These are phyloP conservation scores for Melanotaenia duboulayi DNA, from an alignment of 2,113 vertebrate genomes.

Conservation along the genomic window DNA sequence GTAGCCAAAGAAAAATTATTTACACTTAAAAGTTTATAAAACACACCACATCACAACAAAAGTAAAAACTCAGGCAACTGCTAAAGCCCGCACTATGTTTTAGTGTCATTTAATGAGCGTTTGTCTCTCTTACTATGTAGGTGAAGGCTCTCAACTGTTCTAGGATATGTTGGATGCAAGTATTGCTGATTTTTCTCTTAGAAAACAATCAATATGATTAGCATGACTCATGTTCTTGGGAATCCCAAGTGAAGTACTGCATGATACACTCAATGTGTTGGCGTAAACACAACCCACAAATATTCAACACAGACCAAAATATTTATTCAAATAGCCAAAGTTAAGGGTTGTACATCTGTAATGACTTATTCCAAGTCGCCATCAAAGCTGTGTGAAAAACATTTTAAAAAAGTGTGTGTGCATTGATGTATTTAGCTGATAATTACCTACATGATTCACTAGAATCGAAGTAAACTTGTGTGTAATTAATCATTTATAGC, in stretches of 20 bases:
- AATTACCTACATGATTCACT: neutral
- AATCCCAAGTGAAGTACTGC: constrained; percentile 32
- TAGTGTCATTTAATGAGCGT: constrained; percentile 29
- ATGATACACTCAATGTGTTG: constrained; percentile 11
- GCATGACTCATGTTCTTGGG: constrained; percentile 38
- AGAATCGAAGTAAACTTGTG: neutral
- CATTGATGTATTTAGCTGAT: too few relatives aligned
- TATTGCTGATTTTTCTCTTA: constrained; percentile 23
- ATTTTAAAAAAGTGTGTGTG: neutral
- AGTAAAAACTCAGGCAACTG: constrained; percentile 25
- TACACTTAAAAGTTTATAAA: constrained; percentile 34
- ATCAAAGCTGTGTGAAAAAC: neutral
- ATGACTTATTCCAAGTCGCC: neutral
- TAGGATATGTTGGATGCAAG: constrained; percentile 29
- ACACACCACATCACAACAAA: constrained; percentile 8
- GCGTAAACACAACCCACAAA: constrained; percentile 9
- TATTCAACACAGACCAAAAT: constrained; percentile 1
- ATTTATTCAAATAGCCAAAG: neutral
- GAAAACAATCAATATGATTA: constrained; percentile 38
- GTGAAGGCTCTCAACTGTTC: constrained; percentile 40
- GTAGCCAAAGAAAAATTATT: constrained; percentile 48
- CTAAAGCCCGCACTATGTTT: constrained; percentile 45
- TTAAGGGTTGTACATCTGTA: neutral
- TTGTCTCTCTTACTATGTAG: constrained; percentile 35
- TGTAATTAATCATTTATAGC: neutral